Evolutionary conservation across 2,888 invertebrate species (phyloP), one percentile per base, ranked within the genome.

Genomic region (Apamea sordens): DNA sequence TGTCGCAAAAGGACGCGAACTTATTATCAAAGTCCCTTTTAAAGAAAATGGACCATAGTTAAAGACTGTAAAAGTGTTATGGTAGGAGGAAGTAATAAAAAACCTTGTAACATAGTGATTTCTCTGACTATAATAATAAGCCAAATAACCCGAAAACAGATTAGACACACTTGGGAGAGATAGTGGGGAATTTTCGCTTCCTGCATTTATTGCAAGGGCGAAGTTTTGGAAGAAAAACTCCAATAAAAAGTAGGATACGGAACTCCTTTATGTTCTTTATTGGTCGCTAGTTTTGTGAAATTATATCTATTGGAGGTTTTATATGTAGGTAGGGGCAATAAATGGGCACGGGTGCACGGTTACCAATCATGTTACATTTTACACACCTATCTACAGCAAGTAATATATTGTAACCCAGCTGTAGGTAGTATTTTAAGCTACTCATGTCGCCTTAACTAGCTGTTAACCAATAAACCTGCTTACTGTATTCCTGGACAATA

Each of bases 181-280:
- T 75, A 86, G 67, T 73, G 59, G 65, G 77, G 74, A 69, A 79
- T 87, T 61, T 61, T 32, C 28, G 53, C 64, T 82, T 88, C 86
- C 86, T 80, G 73, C 82, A 73, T 73, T 78, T 63, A 77, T 63
- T 82, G 72, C 79, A 65, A 68, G 63, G 80, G 47, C 74, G 70
- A 67, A 73, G 64, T 75, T 56, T 77, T 65, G 61, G 53, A 61
- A 79, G 73, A 72, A 81, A 79, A 87, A 84, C 81, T 85, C 76
- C 63, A 82, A 85, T 86, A 85, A 82, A 73, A 79, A 87, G 75
- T 67, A 82, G 86, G 82, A 87, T 85, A 79, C 77, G 86, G 86
- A 86, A 85, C 56, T 41, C 15, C 32, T 70, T 80, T 73, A 70
- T 82, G 74, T 61, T 75, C 65, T 64, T 85, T 82, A 86, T 82